Percentiles rank a stretch among this genome's conserved stretches.
These are phyloP conservation scores for Blera fallax DNA, from an alignment of 2,888 invertebrate genomes.

Conservation along the genomic window DNA sequence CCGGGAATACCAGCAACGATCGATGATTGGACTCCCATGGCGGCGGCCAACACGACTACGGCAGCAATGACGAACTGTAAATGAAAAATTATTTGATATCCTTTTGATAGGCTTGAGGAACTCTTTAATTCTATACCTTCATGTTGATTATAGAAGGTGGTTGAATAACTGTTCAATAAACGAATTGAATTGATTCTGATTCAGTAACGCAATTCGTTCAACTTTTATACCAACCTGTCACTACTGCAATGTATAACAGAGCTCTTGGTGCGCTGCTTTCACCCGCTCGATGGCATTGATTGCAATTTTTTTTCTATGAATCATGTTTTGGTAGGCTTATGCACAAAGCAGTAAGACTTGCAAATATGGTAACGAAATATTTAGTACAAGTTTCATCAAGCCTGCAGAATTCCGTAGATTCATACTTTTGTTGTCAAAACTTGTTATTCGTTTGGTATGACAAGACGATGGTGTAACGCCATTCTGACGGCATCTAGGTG, in stretches of 20 bases:
- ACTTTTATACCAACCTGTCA: conserved; percentile 34
- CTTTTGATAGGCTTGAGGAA: neutral
- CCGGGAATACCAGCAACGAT: conserved; percentile 44
- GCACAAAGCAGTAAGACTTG: neutral
- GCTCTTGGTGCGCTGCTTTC: neutral
- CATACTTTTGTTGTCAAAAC: too few species aligned
- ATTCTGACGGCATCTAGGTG: too few species aligned
- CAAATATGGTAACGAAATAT: neutral
- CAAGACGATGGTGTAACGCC: too few species aligned
- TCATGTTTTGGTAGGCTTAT: neutral
- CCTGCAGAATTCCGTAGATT: too few species aligned
- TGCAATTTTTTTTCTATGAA: neutral
- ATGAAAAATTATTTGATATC: conserved; percentile 4
- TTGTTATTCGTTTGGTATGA: too few species aligned
- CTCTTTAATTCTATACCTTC: conserved; percentile 34
- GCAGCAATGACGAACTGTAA: conserved; percentile 77
- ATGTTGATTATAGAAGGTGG: conserved; percentile 63
- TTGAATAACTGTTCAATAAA: conserved; percentile 71
- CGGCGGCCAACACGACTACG: conserved; percentile 80
- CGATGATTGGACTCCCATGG: conserved; percentile 79
- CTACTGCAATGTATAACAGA: neutral
- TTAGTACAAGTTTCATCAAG: neutral
- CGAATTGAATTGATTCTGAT: conserved; percentile 44
- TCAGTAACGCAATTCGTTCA: neutral
- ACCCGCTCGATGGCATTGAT: neutral